A percentile compares a stretch with the other conserved stretches of the same genome.
Conservation (phyloP, 2,113 vertebrate species). For the Camelus dromedarius region DNA sequence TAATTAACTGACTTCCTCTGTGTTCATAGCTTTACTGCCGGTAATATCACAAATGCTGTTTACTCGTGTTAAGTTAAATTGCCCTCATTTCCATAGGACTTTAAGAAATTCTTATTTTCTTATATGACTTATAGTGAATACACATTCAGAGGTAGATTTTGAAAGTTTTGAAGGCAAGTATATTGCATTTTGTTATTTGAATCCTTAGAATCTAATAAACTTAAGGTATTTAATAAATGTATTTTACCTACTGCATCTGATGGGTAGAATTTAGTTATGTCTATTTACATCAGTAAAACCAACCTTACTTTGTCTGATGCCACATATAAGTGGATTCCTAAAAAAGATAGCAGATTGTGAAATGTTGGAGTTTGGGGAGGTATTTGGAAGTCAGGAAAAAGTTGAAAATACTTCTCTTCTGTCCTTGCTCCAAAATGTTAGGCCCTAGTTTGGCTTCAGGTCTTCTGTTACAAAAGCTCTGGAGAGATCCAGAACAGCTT, state of each 20-base stretch:
- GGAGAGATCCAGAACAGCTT: not conserved
- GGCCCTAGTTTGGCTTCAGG: not conserved
- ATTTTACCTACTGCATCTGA: not conserved
- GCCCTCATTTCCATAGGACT: not conserved
- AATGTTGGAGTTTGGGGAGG: too few relatives aligned
- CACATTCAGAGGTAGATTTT: slow-evolving; percentile 18
- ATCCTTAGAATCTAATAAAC: slow-evolving; percentile 23
- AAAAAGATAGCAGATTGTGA: not conserved
- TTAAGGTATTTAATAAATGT: not conserved
- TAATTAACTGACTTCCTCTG: not conserved
- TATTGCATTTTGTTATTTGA: slow-evolving; percentile 22
- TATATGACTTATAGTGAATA: not conserved
- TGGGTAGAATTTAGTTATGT: not conserved
- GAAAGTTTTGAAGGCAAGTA: not conserved
- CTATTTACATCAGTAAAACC: not conserved
- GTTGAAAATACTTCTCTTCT: not conserved
- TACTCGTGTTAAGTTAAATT: not conserved
- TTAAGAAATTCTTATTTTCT: slow-evolving; percentile 26
- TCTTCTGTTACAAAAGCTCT: not conserved
- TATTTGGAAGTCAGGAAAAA: not conserved
- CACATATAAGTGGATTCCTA: not conserved
- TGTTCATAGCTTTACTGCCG: not conserved
- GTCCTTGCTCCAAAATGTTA: not conserved
- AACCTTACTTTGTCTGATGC: not conserved
- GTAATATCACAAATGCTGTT: not conserved